These are phyloP conservation scores for Lordiphosa collinella DNA, from an alignment of 1,140 invertebrate genomes.

Conservation along the genomic window DNA sequence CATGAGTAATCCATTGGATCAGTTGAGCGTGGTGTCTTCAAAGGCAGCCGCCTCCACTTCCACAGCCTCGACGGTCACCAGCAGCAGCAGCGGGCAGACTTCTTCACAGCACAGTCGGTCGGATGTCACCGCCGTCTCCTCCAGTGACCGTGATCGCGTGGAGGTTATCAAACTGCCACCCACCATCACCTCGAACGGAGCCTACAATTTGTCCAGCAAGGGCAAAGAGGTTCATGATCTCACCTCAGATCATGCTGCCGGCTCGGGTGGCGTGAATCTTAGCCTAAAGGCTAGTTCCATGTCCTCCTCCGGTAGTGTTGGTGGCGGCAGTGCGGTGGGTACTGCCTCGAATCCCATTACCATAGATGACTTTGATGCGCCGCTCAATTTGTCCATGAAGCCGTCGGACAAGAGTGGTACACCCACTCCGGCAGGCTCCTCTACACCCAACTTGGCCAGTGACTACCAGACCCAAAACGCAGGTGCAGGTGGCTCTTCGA, in stretches of 20 bases:
- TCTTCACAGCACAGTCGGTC: conserved; percentile 3
- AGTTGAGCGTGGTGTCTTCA: conserved; percentile 45
- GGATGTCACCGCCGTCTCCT: conserved; percentile 10
- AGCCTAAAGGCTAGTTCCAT: conserved; percentile 65
- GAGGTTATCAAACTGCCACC: conserved; percentile 89
- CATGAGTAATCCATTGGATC: conserved; percentile 46
- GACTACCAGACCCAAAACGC: conserved; percentile 45
- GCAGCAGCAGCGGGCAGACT: conserved; percentile 14
- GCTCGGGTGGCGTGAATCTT: conserved; percentile 68
- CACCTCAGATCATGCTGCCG: conserved; percentile 47
- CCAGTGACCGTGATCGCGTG: conserved; percentile 84
- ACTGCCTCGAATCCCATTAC: conserved; percentile 79
- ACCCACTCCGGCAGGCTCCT: conserved; percentile 5
- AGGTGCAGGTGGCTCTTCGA: conserved; percentile 24
- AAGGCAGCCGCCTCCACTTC: conserved; percentile 13
- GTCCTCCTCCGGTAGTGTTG: conserved; percentile 24
- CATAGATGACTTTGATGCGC: conserved; percentile 85
- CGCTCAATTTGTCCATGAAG: conserved; percentile 90
- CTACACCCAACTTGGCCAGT: conserved; percentile 29
- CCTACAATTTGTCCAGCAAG: conserved; percentile 77
- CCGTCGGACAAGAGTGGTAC: conserved; percentile 81
- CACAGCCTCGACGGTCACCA: conserved; percentile 12
- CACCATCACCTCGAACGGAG: conserved; percentile 78
- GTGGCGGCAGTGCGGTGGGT: conserved; percentile 52
- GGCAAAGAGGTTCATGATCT: conserved; percentile 70